A percentile compares a stretch with the other conserved stretches of the same genome.
These are phyloP conservation scores for Helleia helle DNA, from an alignment of 2,888 invertebrate genomes.

Conservation along the genomic window DNA sequence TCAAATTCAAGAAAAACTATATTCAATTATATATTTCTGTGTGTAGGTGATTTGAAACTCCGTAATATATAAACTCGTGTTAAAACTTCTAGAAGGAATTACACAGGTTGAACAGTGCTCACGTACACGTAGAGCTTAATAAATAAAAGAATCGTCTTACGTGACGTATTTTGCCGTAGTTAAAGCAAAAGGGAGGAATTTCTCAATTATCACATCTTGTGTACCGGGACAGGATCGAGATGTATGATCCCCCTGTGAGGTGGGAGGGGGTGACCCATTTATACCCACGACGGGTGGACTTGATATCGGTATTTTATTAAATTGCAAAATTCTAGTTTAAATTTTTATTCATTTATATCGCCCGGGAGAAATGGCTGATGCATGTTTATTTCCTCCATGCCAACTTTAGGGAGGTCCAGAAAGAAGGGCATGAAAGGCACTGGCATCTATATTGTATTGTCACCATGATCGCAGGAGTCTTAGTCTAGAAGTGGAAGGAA, in stretches of 20 bases:
- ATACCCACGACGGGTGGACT: constrained; percentile 6
- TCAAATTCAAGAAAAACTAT: too few species aligned
- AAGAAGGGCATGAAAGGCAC: too few species aligned
- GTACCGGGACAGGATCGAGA: constrained; percentile 39
- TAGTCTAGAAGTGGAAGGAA: too few species aligned
- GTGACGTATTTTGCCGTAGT: constrained; percentile 16
- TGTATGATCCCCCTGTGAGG: constrained; percentile 30
- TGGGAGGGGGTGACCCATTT: constrained; percentile 42
- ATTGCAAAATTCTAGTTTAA: constrained; percentile 6
- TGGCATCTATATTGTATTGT: too few species aligned
- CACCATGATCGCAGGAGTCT: too few species aligned
- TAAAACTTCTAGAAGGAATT: neutral
- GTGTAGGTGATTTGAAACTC: neutral
- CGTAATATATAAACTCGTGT: constrained; percentile 1
- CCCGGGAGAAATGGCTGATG: too few species aligned
- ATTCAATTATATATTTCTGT: too few species aligned
- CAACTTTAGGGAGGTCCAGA: too few species aligned
- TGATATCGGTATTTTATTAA: constrained; percentile 9
- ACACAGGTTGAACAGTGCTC: neutral
- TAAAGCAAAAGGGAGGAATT: constrained; percentile 31
- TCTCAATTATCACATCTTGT: constrained; percentile 35
- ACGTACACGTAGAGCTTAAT: constrained; percentile 1
- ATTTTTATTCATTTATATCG: too few species aligned
- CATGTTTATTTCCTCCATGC: too few species aligned
- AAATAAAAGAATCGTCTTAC: constrained; percentile 9